A percentile compares a stretch with the other conserved stretches of the same genome.
Conservation (phyloP, 2,888 invertebrate species). For the Drosophila neonasuta region DNA sequence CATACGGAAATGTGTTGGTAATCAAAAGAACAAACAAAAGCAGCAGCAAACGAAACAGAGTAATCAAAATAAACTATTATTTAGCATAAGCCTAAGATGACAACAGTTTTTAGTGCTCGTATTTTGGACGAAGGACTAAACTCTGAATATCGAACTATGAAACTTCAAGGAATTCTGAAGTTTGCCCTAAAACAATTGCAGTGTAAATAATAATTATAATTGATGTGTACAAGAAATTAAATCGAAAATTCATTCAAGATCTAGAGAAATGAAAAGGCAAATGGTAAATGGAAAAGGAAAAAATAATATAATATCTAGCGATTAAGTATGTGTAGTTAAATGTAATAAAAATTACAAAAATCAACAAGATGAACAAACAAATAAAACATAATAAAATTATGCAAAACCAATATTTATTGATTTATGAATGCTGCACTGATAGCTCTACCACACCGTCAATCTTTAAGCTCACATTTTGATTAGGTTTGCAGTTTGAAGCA, state of each 20-base stretch:
- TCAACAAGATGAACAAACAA: slow-evolving; percentile 58
- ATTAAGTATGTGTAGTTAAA: slow-evolving; percentile 80
- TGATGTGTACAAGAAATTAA: slow-evolving; percentile 39
- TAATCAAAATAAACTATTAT: slow-evolving; percentile 74
- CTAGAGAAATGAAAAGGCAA: slow-evolving; percentile 29
- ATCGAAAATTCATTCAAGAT: slow-evolving; percentile 21
- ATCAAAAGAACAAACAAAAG: slow-evolving; percentile 37
- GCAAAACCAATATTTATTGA: slow-evolving; percentile 55
- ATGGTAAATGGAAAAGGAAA: slow-evolving; percentile 18
- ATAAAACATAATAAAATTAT: slow-evolving; percentile 76
- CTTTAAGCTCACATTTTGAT: slow-evolving; percentile 45
- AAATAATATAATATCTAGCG: slow-evolving; percentile 46
- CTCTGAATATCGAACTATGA: slow-evolving; percentile 5
- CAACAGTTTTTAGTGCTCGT: slow-evolving; percentile 40
- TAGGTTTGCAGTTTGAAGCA: slow-evolving; percentile 44
- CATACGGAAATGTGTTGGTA: slow-evolving; percentile 42
- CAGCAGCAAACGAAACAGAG: slow-evolving; percentile 52
- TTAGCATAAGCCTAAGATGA: slow-evolving; percentile 37
- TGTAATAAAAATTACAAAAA: slow-evolving; percentile 71
- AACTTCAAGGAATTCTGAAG: slow-evolving; percentile 9
- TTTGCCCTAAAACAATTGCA: slow-evolving; percentile 24
- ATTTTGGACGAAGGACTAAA: slow-evolving; percentile 30
- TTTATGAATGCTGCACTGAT: not conserved
- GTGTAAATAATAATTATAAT: slow-evolving; percentile 54
- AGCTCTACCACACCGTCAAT: slow-evolving; percentile 8